A percentile compares a stretch with the other conserved stretches of the same genome.
These are phyloP conservation scores for Ceratina calcarata DNA, from an alignment of 1,140 invertebrate genomes.

Conservation along the genomic window DNA sequence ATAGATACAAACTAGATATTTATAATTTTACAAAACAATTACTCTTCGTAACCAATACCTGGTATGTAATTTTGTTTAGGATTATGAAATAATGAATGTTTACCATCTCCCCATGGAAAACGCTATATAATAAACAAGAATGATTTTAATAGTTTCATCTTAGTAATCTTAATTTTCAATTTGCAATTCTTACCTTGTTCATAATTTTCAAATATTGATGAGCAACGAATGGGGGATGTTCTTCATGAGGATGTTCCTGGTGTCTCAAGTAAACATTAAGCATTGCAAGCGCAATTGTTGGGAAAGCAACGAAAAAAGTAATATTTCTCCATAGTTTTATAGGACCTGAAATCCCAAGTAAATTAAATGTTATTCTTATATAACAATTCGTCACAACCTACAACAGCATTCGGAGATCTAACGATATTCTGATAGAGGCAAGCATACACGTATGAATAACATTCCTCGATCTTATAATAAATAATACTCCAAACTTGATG, in stretches of 20 bases:
- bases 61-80: constrained; percentile 80
- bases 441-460: too few species aligned
- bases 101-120: constrained; percentile 85
- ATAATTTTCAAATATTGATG: constrained; percentile 55
- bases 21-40: not conserved
- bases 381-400: constrained; percentile 27
- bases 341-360: constrained; percentile 28
- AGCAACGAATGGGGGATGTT: not conserved
- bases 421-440: too few species aligned
- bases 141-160: not conserved
- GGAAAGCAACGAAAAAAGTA: constrained; percentile 39
- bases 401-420: too few species aligned
- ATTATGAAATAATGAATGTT: constrained; percentile 83
- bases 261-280: constrained; percentile 46
- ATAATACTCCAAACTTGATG: too few species aligned
- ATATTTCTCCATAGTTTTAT: constrained; percentile 46
- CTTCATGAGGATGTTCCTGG: not conserved
- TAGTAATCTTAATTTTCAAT: not conserved
- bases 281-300: constrained; percentile 25
- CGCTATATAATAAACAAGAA: constrained; percentile 23
- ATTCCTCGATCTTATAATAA: not conserved
- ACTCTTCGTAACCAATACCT: constrained; percentile 54
- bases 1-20: constrained; percentile 4
- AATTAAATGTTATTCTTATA: constrained; percentile 19
- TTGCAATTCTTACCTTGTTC: constrained; percentile 50